phyloP scores from a whole-genome alignment of 92 coral and sea anemone genomes.

The Palythoa heliodiscus region DNA sequence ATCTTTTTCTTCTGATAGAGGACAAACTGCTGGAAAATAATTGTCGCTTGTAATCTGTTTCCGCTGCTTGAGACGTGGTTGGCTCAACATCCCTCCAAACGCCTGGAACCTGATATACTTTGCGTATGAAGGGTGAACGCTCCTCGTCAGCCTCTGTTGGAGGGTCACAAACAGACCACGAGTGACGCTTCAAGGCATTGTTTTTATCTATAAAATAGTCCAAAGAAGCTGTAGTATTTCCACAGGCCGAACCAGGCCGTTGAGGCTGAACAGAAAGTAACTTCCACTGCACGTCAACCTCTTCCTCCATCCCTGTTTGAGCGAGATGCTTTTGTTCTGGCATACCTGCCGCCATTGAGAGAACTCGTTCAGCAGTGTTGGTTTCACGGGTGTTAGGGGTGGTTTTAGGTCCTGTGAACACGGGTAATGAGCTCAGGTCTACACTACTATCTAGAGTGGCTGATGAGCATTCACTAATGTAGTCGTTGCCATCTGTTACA shows the following conservation, averaged over 20 bases:
- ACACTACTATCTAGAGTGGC: neutral
- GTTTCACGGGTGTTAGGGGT: neutral
- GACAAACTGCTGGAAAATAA: neutral
- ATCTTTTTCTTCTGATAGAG: neutral
- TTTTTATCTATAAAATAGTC: neutral
- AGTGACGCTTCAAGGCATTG: slow-evolving; percentile 23
- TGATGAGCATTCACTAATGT: slow-evolving; percentile 28
- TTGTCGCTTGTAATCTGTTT: neutral
- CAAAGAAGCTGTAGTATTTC: neutral
- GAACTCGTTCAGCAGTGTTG: neutral
- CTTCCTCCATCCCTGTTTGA: neutral
- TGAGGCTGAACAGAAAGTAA: neutral
- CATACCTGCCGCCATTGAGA: neutral
- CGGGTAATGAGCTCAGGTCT: slow-evolving; percentile 8
- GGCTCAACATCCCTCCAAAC: neutral
- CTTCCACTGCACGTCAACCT: neutral
- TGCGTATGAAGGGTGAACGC: slow-evolving; percentile 35
- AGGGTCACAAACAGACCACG: slow-evolving; percentile 40
- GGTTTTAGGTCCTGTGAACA: neutral
- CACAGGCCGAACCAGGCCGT: slow-evolving; percentile 26
- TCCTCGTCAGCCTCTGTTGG: slow-evolving; percentile 19
- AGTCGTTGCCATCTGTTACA: slow-evolving; percentile 34
- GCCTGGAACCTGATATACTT: slow-evolving; percentile 24
- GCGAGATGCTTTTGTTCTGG: neutral
- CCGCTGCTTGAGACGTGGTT: neutral